Conservation (phyloP, 2,113 vertebrate genomes). For the Fregata magnificens region DNA sequence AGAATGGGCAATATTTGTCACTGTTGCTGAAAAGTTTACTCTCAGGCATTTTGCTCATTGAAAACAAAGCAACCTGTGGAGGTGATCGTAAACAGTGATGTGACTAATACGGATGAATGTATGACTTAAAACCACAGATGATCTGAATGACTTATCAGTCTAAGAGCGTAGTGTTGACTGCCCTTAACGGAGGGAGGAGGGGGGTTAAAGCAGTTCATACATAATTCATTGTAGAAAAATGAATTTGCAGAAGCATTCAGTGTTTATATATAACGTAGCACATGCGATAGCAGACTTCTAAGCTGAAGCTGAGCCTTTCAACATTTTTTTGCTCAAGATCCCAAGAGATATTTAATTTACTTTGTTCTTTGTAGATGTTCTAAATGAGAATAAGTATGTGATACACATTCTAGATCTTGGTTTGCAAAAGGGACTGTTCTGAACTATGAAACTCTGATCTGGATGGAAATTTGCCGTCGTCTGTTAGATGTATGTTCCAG, state of each 20-base stretch:
- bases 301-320: not conserved
- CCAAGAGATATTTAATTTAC: not conserved
- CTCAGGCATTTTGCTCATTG: not conserved
- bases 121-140: not conserved
- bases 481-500: not conserved
- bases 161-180: not conserved
- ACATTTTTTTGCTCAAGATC: not conserved
- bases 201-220: not conserved
- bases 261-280: not conserved
- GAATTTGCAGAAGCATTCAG: not conserved
- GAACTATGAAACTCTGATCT: not conserved
- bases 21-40: not conserved
- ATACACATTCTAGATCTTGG: not conserved
- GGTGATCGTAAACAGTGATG: not conserved
- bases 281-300: not conserved
- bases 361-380: not conserved
- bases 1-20: not conserved
- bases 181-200: not conserved
- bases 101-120: not conserved
- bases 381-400: not conserved
- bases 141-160: not conserved
- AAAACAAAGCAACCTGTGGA: not conserved
- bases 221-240: constrained; percentile 11
- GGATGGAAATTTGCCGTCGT: not conserved
- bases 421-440: not conserved